Evolutionary conservation across 2,888 invertebrate genomes (phyloP).

Genomic region (Quadriops clusia): DNA sequence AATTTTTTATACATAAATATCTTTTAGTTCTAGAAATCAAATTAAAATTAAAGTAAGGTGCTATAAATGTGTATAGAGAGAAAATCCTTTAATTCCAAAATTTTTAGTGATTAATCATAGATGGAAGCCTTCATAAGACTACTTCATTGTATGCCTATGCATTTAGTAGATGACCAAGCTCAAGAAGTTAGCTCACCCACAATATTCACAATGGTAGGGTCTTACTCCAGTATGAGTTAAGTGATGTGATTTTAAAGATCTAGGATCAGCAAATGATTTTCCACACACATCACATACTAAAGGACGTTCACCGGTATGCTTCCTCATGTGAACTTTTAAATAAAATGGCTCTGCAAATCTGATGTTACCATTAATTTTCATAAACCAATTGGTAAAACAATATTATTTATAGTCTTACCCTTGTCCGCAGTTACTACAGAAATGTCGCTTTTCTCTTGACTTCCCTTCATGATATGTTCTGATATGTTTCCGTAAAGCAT

Average conservation of each 20-base stretch:
- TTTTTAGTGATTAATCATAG: no score
- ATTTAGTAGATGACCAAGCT: no score
- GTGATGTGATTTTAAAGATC: conserved; percentile 25
- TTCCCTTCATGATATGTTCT: conserved; percentile 44
- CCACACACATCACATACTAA: conserved; percentile 24
- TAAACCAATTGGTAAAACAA: not conserved
- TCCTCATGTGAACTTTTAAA: conserved; percentile 26
- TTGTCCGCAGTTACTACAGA: conserved; percentile 39
- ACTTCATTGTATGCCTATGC: no score
- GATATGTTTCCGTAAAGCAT: conserved; percentile 41
- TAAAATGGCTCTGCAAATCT: conserved; percentile 28
- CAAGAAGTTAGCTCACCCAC: no score
- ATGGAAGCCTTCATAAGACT: no score
- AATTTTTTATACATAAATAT: no score
- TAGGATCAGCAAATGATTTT: conserved; percentile 27
- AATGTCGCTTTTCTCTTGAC: conserved; percentile 37
- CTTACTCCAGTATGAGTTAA: conserved; percentile 25
- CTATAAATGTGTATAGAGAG: no score
- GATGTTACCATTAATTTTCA: not conserved
- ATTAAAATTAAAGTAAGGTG: no score
- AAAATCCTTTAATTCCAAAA: no score
- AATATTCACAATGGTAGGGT: conserved; percentile 24
- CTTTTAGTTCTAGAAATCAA: no score
- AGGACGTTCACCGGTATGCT: conserved; percentile 28
- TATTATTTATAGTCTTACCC: conserved; percentile 14